These are phyloP conservation scores for Eupithecia tripunctaria DNA, from an alignment of 2,888 invertebrate genomes.

Conservation along the genomic window DNA sequence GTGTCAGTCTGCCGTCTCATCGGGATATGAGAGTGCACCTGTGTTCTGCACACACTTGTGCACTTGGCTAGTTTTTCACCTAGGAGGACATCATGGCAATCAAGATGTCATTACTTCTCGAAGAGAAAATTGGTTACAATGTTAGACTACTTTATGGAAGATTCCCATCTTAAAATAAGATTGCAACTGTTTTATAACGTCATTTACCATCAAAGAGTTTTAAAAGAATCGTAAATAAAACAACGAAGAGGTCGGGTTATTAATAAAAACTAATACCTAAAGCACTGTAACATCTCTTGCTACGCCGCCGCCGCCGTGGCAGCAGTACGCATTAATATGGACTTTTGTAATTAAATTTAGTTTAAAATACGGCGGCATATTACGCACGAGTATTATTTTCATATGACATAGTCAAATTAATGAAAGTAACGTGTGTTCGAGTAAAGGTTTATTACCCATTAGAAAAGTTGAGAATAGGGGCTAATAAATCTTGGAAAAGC, in stretches of 20 bases:
- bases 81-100: neutral
- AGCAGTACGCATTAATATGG: neutral
- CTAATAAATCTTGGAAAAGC: neutral
- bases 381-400: neutral
- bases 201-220: conserved; percentile 20
- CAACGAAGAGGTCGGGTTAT: neutral
- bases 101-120: neutral
- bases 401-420: neutral
- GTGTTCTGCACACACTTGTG: too few relatives aligned
- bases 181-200: neutral
- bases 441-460: neutral
- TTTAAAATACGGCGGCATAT: neutral
- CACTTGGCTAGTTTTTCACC: too few relatives aligned
- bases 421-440: neutral
- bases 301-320: neutral
- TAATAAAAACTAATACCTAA: neutral
- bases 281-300: neutral
- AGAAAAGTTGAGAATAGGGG: neutral
- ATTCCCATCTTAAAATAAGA: conserved; percentile 15
- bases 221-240: conserved; percentile 23
- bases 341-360: too few relatives aligned
- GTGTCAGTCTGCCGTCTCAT: too few relatives aligned
- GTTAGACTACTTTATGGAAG: neutral
- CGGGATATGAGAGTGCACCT: too few relatives aligned
- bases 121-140: neutral